phyloP scores from a whole-genome alignment of 2,888 invertebrate species.

The Adelognathus sp. region DNA sequence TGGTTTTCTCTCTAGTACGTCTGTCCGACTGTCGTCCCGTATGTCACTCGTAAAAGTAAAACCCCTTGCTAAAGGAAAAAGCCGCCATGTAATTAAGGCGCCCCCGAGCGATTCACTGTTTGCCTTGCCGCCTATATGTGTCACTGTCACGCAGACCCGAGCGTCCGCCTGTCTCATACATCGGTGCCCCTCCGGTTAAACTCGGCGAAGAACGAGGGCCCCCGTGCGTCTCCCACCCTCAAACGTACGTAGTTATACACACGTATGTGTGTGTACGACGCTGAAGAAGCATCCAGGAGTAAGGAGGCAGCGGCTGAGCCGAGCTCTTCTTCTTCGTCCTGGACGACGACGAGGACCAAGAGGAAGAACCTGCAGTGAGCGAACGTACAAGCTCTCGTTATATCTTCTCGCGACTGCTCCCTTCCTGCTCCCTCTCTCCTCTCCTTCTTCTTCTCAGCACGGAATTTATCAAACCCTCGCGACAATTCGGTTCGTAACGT shows the following conservation, averaged over 20 bases:
- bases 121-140: constrained; percentile 76
- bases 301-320: constrained; percentile 34
- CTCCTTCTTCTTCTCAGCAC: neutral
- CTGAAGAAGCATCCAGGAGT: constrained; percentile 34
- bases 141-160: constrained; percentile 75
- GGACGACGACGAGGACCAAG: neutral
- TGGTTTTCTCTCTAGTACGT: constrained; percentile 52
- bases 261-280: constrained; percentile 19
- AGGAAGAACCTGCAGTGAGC: neutral
- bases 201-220: constrained; percentile 23
- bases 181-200: constrained; percentile 60
- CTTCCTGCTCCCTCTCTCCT: neutral
- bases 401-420: constrained; percentile 11
- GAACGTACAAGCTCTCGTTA: constrained; percentile 28
- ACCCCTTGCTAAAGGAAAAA: constrained; percentile 66
- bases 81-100: constrained; percentile 75
- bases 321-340: constrained; percentile 32
- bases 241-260: neutral
- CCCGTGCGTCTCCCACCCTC: constrained; percentile 30
- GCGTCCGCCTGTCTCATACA: constrained; percentile 69
- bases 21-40: constrained; percentile 65
- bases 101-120: constrained; percentile 74
- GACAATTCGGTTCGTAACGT: constrained; percentile 54
- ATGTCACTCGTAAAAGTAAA: constrained; percentile 67
- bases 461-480: constrained; percentile 22